Base-by-base conservation (phyloP, 2,797 vertebrate species). In the Myiotriccus ornatus region DNA sequence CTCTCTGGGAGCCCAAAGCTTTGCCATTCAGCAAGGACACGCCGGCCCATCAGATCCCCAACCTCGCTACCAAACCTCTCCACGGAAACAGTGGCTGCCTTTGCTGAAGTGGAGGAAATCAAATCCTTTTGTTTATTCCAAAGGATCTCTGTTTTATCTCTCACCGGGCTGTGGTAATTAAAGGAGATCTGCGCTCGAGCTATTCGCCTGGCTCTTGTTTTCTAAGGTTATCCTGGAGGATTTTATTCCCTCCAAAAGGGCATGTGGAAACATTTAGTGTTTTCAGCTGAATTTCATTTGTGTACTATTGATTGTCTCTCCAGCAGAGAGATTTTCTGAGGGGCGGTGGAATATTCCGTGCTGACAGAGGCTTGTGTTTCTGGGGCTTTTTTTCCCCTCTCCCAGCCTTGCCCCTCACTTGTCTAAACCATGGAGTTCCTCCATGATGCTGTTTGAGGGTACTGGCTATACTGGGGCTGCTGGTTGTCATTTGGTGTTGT, bases 91-190 rank as follows among this genome's bases (percentile, higher is more conserved):
- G 82, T 87, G 78, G 44, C 86, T 78, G 86, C 49, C 81, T 79
- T 92, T 59, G 81, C 89, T 89, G 92, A 92, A 95, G 86, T 47
- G 75, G 73, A 86, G 84, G 87, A 94, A 94, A 95, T 92, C 95
- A 90, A 80, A 95, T 87, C 81, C 93, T 91, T 94, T 79, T 74
- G 87, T 97, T 79, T 89, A 81, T 94, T 80, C 65, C 0, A 1
- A 74, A 81, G 94, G 84, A 80, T 93, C 84, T 97, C 97, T 97
- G 95, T 73, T 97, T 95, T 96, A 65, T 96, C 92, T 97, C 96
- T 78, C 27, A 22, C 53, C 22, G 10, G 30, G 53, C 56, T 19
- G 69, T 23, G 21, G 82, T 96, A 96, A 98, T 97, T 97, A 94
- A 96, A 96, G 88, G 95, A 97, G 93, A 57, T 63, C 90, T 78